A percentile compares a stretch with the other conserved stretches of the same genome.
Evolutionary conservation across 2,888 invertebrate species (phyloP).

Genomic region (Hyppa rectilinea): DNA sequence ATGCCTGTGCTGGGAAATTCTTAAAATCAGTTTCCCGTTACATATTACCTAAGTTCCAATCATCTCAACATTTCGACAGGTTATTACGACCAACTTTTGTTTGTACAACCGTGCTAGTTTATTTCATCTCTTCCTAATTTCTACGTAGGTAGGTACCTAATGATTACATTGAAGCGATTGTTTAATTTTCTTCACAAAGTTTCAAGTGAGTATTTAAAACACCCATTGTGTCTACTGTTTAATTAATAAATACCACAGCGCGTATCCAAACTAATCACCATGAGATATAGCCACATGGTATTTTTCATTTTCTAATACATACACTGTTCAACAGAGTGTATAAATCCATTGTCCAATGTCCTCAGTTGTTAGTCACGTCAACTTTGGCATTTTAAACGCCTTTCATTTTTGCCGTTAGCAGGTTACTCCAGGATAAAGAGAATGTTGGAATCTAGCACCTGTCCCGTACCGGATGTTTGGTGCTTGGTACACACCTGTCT

Average conservation of each 20-base stretch:
- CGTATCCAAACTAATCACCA: neutral
- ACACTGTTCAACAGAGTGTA: neutral
- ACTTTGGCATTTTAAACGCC: conserved; percentile 64
- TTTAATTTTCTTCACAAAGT: neutral
- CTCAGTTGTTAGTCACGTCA: conserved; percentile 49
- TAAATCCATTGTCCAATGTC: conserved; percentile 42
- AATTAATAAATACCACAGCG: neutral
- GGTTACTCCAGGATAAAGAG: conserved; percentile 53
- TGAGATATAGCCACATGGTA: conserved; percentile 1
- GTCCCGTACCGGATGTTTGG: conserved; percentile 69
- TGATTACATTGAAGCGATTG: neutral
- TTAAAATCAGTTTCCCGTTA: neutral
- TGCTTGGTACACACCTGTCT: conserved; percentile 65
- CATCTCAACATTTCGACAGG: neutral
- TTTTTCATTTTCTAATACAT: conserved; percentile 6
- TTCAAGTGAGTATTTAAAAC: neutral
- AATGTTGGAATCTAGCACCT: conserved; percentile 66
- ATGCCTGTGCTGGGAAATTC: neutral
- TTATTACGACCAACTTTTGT: neutral
- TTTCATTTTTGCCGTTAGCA: conserved; percentile 66
- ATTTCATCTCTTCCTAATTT: neutral
- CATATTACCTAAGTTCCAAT: neutral
- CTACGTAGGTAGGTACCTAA: neutral
- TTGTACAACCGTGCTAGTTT: neutral
- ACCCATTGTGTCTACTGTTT: neutral